Percentiles rank a stretch among this genome's conserved stretches.
phyloP scores from a whole-genome alignment of 2,113 vertebrate genomes.

The Corythoichthys haematopterus region DNA sequence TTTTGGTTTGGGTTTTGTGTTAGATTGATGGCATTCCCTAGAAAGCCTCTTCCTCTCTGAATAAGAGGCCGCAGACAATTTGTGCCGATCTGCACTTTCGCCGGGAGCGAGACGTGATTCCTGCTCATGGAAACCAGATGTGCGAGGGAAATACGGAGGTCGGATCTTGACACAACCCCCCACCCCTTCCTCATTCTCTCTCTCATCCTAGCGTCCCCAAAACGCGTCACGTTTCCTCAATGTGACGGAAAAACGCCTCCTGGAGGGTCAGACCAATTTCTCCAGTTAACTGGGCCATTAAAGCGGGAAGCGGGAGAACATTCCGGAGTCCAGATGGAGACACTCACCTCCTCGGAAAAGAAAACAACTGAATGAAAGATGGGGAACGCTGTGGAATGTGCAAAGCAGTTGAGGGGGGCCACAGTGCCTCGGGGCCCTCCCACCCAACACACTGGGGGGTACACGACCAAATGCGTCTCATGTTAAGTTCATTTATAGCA shows the following conservation, averaged over 20 bases:
- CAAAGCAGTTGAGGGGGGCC: not conserved
- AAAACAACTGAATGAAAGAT: conserved; percentile 3
- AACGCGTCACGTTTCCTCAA: conserved; percentile 2
- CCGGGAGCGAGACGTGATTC: not conserved
- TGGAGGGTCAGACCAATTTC: conserved; percentile 44
- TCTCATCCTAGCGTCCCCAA: not conserved
- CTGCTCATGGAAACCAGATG: conserved; percentile 69
- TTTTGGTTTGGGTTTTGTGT: not conserved
- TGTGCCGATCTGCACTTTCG: not conserved
- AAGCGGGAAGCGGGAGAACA: conserved; percentile 35
- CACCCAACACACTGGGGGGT: not conserved
- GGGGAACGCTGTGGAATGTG: conserved; percentile 1
- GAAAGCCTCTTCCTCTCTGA: not conserved
- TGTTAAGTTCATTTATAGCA: conserved; percentile 30
- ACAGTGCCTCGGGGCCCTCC: not conserved
- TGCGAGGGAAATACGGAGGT: conserved; percentile 48
- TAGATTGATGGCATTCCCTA: not conserved
- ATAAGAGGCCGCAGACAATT: not conserved
- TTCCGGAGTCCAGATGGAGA: conserved; percentile 38
- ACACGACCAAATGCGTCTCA: conserved; percentile 47
- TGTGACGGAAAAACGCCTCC: conserved; percentile 40
- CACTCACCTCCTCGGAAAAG: conserved; percentile 3
- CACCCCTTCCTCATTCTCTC: not conserved
- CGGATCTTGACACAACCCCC: conserved; percentile 34
- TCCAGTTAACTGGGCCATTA: conserved; percentile 48